phyloP scores from a whole-genome alignment of 1,140 invertebrate genomes.

The Zaprionus ghesquierei region DNA sequence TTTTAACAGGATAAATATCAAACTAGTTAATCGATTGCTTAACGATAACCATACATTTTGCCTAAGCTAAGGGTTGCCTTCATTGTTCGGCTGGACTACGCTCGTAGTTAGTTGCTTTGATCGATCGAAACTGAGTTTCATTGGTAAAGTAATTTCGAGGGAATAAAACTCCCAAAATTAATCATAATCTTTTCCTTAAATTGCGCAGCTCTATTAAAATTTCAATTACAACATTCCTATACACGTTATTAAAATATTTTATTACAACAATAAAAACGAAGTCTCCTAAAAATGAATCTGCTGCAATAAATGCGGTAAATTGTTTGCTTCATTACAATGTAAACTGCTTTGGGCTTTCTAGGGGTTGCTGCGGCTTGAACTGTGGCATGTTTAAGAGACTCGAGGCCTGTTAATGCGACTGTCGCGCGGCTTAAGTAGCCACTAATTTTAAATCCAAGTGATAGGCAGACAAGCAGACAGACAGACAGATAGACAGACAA shows the following conservation, averaged over 20 bases:
- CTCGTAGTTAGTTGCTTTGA: no score
- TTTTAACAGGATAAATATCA: no score
- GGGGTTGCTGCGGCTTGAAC: background rate
- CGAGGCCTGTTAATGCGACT: slow-evolving; percentile 20
- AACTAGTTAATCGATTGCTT: no score
- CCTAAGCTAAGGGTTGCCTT: no score
- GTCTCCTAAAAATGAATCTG: background rate
- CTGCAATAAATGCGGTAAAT: background rate
- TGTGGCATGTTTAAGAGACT: background rate
- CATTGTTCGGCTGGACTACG: no score
- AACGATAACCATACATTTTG: no score
- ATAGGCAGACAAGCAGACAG: background rate
- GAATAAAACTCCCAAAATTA: background rate
- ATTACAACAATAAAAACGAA: background rate
- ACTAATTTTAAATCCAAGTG: slow-evolving; percentile 68
- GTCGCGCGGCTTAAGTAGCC: slow-evolving; percentile 53
- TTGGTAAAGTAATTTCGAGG: no score
- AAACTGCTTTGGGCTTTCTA: background rate
- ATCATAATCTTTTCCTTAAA: background rate
- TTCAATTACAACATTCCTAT: background rate
- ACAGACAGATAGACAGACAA: slow-evolving; percentile 29
- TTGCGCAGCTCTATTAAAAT: background rate
- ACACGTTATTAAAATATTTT: background rate
- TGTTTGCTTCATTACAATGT: background rate
- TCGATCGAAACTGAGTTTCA: no score